Evolutionary conservation across 1,140 invertebrate species (phyloP), one percentile per base, ranked within the genome.

Genomic region (Cryptotermes secundus): DNA sequence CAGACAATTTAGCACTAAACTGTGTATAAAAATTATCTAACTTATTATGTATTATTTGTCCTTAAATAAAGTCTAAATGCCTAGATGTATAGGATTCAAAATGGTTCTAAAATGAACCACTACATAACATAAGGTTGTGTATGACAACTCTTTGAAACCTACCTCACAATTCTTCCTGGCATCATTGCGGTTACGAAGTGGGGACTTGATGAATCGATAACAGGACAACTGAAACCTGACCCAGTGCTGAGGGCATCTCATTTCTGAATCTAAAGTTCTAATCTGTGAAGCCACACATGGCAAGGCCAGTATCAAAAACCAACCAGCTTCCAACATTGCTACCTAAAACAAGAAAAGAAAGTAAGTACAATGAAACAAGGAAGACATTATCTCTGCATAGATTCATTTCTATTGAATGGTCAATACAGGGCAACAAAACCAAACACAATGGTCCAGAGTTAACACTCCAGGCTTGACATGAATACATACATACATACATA

Each of bases 141-240:
- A 85, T 31, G 53, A 81, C 24, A 83, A 81, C 80, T 36, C 81
- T 31, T 45, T 42, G 83, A 45, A 22, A 86, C 86, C 86, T 88
- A 91, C 92, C 87, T 95, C 93, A 89, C 97, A 98, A 85, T 96
- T 95, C 87, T 92, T 93, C 86, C 93, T 92, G 7, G 96, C 96
- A 87, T 97, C 96, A 84, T 94, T 93, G 87, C 96, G 92, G 36
- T 93, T 92, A 84, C 94, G 93, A 81, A 94, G 90, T 2, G 96
- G 96, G 36, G 96, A 97, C 87, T 96, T 95, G 4, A 97, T 95
- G 88, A 98, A 98, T 80, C 96, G 92, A 89, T 97, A 98, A 90
- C 97, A 98, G 0, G 94, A 94, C 81, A 94, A 92, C 86, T 94
- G 92, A 88, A 92, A 96, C 26, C 91, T 92, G 36, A 94, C 90